Percentiles rank a stretch among this genome's conserved stretches.
Conservation (phyloP, 2,113 vertebrate species). For the Synodontis membranacea region DNA sequence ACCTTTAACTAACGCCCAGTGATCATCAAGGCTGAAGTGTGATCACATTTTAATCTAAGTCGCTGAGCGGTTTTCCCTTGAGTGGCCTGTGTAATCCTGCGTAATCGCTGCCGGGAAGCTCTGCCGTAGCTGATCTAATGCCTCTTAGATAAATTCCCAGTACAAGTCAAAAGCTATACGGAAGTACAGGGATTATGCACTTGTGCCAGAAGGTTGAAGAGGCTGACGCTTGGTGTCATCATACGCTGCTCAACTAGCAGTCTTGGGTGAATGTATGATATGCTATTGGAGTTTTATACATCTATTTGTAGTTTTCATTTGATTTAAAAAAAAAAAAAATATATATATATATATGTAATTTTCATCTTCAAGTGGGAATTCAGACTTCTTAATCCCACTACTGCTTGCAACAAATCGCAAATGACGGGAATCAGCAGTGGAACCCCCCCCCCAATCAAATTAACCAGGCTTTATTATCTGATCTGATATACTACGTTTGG, state of each 20-base stretch:
- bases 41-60: conserved; percentile 36
- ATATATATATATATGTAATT: not conserved
- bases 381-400: not conserved
- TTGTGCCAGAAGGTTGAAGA: not conserved
- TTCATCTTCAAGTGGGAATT: no score
- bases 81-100: conserved; percentile 36
- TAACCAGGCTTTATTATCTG: not conserved
- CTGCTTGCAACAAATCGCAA: not conserved
- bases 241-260: not conserved
- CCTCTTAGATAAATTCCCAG: conserved; percentile 21
- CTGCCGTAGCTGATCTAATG: conserved; percentile 9
- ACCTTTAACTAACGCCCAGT: conserved; percentile 39
- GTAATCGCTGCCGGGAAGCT: conserved; percentile 26
- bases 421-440: not conserved
- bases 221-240: not conserved
- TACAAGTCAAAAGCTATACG: conserved; percentile 30
- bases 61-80: conserved; percentile 36
- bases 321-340: not conserved
- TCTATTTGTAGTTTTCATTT: not conserved
- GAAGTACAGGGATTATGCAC: not conserved
- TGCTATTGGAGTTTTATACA: not conserved
- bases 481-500: not conserved
- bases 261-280: not conserved
- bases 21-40: conserved; percentile 23
- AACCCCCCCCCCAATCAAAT: not conserved